Evolutionary conservation across 2,113 vertebrate species (phyloP), one percentile per base, ranked within the genome.

Genomic region (Calyptommatus sinebrachiatus): DNA sequence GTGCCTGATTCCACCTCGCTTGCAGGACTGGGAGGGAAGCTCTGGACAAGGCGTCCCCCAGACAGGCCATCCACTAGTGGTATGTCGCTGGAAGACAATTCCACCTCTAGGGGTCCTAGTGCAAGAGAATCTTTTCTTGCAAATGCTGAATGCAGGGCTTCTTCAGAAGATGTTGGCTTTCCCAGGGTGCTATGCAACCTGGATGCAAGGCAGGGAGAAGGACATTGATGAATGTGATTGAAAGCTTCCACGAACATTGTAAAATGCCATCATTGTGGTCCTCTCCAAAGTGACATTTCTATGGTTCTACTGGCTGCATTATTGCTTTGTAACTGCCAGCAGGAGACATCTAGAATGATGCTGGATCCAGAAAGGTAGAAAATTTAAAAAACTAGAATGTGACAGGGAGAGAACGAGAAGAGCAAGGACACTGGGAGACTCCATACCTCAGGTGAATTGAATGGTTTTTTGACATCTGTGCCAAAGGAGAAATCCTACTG

Each of bases 401-500:
- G 1, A 14, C 11, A 53, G 29, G 10, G 31, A 21, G 31, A 7
- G 11, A 2, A 31, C 0, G 1, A 0, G 0, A 22, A 41, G 1
- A 62, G 0, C 0, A 31, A 5, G 24, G 6, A 10, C 18, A 16
- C 24, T 29, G n/a, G 71, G 1, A 53, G 0, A 2, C 11, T 67
- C 48, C 60, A 0, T 93, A 98, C 97, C 95, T 92, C 0, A 65
- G 14, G 24, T 76, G 29, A 0, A 83, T 80, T 85, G 92, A 87
- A 62, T 65, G 95, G 79, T 95, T 96, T 91, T 95, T 90, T 2
- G 92, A 94, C 83, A 92, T 93, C 65, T 89, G 89, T 46, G 91
- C 89, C 11, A 95, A 85, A 8, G 94, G 95, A 0, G 95, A 97
- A 66, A 93, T 91, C 29, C 85, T 93, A 88, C 97, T 96, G 91